phyloP scores from a whole-genome alignment of 2,888 invertebrate species.

The Lasioglossum oenotherae region DNA sequence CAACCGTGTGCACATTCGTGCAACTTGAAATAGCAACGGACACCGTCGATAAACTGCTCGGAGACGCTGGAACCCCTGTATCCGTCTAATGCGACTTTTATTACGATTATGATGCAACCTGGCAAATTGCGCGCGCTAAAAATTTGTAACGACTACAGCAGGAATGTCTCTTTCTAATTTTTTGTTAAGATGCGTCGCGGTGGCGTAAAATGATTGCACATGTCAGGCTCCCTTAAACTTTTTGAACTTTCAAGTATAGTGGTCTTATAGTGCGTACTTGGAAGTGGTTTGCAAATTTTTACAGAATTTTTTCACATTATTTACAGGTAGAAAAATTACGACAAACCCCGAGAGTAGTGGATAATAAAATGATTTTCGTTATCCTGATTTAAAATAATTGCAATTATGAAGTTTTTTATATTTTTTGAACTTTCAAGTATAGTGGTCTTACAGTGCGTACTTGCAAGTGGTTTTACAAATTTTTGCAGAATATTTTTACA shows the following conservation, averaged over 20 bases:
- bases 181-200: background rate
- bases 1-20: constrained; percentile 32
- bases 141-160: background rate
- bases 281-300: background rate
- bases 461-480: background rate
- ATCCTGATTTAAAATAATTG: no score
- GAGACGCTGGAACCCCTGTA: constrained; percentile 4
- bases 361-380: no score
- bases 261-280: background rate
- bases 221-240: background rate
- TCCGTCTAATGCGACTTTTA: constrained; percentile 28
- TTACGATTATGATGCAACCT: constrained; percentile 2
- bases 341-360: no score
- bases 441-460: no score
- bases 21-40: constrained; percentile 40
- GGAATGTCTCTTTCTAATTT: background rate
- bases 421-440: no score
- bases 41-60: constrained; percentile 36
- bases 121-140: constrained; percentile 3
- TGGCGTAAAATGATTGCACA: background rate
- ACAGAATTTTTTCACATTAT: background rate
- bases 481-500: background rate
- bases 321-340: no score
- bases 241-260: background rate
- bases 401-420: no score